A percentile compares a stretch with the other conserved stretches of the same genome.
phyloP scores from a whole-genome alignment of 2,888 invertebrate genomes.

The Sphaerophoria taeniata region DNA sequence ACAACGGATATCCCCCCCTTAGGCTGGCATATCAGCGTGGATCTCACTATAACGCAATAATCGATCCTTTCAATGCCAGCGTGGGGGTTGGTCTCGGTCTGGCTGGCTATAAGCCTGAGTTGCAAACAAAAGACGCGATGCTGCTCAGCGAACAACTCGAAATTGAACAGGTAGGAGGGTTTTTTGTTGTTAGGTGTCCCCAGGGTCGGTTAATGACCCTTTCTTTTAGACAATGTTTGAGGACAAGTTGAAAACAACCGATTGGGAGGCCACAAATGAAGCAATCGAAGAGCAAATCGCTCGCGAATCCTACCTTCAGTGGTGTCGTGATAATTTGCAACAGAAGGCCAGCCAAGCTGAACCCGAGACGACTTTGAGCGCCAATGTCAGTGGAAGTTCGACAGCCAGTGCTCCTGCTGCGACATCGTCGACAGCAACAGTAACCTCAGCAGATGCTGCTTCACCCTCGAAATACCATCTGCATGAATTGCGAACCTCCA shows the following conservation, averaged over 20 bases:
- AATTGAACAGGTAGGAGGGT: slow-evolving; percentile 88
- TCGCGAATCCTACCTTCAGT: slow-evolving; percentile 92
- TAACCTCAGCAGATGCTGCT: slow-evolving; percentile 79
- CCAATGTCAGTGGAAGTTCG: slow-evolving; percentile 46
- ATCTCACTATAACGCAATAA: slow-evolving; percentile 94
- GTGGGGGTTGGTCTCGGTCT: slow-evolving; percentile 93
- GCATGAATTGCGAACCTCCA: slow-evolving; percentile 56
- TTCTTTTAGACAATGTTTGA: slow-evolving; percentile 90
- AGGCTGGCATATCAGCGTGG: slow-evolving; percentile 93
- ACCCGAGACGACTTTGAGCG: slow-evolving; percentile 53
- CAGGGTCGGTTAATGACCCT: background rate
- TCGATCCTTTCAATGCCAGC: slow-evolving; percentile 91
- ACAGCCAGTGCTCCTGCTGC: slow-evolving; percentile 53
- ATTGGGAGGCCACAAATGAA: slow-evolving; percentile 96
- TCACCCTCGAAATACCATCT: slow-evolving; percentile 77
- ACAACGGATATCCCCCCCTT: slow-evolving; percentile 90
- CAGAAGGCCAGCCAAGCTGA: slow-evolving; percentile 78
- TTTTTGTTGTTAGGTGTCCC: background rate
- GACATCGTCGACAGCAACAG: slow-evolving; percentile 74
- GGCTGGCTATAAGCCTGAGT: slow-evolving; percentile 90
- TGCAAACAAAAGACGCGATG: slow-evolving; percentile 89
- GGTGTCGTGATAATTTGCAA: slow-evolving; percentile 87
- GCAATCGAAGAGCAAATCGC: slow-evolving; percentile 95
- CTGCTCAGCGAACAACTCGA: slow-evolving; percentile 90
- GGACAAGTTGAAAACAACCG: slow-evolving; percentile 93